Evolutionary conservation across 2,888 invertebrate species (phyloP).

Genomic region (Drosophila hamatofila): DNA sequence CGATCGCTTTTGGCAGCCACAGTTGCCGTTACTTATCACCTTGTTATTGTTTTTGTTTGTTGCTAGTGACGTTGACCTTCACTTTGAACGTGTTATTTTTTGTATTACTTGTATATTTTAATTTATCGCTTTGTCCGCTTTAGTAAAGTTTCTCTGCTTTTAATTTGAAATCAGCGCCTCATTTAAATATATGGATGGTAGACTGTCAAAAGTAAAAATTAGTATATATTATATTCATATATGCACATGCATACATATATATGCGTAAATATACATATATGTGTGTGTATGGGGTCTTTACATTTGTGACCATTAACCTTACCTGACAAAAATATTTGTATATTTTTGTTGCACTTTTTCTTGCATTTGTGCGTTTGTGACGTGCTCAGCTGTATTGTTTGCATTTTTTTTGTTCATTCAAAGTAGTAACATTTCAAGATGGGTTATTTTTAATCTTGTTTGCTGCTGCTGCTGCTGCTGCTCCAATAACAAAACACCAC

Average conservation of each 20-base stretch:
- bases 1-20: slow-evolving; percentile 64
- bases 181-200: slow-evolving; percentile 46
- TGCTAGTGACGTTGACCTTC: slow-evolving; percentile 77
- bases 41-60: slow-evolving; percentile 35
- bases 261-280: not conserved
- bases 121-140: slow-evolving; percentile 55
- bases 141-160: slow-evolving; percentile 50
- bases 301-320: slow-evolving; percentile 17
- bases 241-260: slow-evolving; percentile 4
- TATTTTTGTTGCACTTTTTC: slow-evolving; percentile 42
- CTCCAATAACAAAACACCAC: slow-evolving; percentile 77
- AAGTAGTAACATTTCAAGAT: slow-evolving; percentile 45
- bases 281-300: slow-evolving; percentile 3
- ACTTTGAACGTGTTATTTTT: slow-evolving; percentile 79
- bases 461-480: slow-evolving; percentile 51
- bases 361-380: slow-evolving; percentile 43
- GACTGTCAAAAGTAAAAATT: slow-evolving; percentile 18
- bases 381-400: slow-evolving; percentile 25
- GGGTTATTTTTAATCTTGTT: slow-evolving; percentile 73
- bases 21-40: slow-evolving; percentile 57
- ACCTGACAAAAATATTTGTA: slow-evolving; percentile 23
- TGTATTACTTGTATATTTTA: slow-evolving; percentile 39
- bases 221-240: slow-evolving; percentile 16
- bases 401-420: slow-evolving; percentile 42
- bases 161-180: slow-evolving; percentile 45